Percentiles rank a stretch among this genome's conserved stretches.
phyloP scores from a whole-genome alignment of 2,113 vertebrate species.

The Lichenostomus cassidix region DNA sequence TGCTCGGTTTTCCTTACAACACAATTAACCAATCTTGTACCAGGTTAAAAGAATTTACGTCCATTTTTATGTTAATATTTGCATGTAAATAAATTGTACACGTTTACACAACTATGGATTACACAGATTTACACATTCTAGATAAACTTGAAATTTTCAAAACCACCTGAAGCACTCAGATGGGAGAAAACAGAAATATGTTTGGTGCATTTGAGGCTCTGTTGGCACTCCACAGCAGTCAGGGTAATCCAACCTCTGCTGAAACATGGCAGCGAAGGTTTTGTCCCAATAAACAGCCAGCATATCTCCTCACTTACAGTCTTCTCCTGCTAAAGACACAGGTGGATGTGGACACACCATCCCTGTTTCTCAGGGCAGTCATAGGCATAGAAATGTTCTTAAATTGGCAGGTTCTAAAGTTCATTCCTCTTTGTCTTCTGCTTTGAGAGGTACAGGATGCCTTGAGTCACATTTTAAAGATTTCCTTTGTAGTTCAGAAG shows the following conservation, averaged over 20 bases:
- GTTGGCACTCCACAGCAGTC: accelerated
- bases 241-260: neutral
- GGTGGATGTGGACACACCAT: neutral
- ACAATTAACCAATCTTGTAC: neutral
- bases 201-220: neutral
- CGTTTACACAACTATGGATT: neutral
- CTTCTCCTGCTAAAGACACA: neutral
- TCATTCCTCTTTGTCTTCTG: neutral
- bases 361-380: neutral
- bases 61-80: neutral
- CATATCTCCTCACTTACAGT: neutral
- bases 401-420: neutral
- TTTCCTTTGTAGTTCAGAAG: neutral
- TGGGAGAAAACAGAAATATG: neutral
- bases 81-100: neutral
- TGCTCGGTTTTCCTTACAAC: neutral
- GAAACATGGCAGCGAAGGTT: accelerated
- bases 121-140: neutral
- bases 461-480: neutral
- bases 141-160: neutral
- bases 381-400: neutral
- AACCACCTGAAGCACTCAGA: neutral
- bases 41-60: neutral
- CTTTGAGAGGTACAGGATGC: neutral
- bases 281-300: neutral